A percentile compares a stretch with the other conserved stretches of the same genome.
Evolutionary conservation across 2,797 vertebrate species (phyloP).

Genomic region (Lacerta agilis): DNA sequence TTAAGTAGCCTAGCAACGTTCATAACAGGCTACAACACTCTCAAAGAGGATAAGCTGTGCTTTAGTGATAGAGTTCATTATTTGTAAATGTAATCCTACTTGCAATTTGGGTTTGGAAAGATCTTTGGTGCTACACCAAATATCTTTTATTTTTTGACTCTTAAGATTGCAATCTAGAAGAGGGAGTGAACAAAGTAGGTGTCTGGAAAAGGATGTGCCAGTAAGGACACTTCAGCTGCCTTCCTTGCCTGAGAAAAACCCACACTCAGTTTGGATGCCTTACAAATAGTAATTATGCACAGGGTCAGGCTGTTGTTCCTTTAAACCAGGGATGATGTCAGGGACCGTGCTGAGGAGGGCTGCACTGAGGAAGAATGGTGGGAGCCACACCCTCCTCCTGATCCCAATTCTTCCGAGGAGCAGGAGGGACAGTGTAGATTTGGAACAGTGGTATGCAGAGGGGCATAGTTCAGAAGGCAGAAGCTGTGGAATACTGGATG

Average conservation of each 20-base stretch:
- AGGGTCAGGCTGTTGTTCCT: background rate
- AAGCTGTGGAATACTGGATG: too few relatives aligned
- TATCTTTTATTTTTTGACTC: slow-evolving; percentile 25
- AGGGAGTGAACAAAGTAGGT: background rate
- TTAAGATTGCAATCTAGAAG: background rate
- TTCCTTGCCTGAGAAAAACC: background rate
- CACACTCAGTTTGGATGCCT: background rate
- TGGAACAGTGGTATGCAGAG: too few relatives aligned
- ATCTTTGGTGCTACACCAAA: background rate
- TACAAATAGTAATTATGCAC: background rate
- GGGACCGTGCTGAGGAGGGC: too few relatives aligned
- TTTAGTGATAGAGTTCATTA: slow-evolving; percentile 68
- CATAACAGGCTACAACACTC: slow-evolving; percentile 74
- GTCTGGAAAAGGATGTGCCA: slow-evolving; percentile 3
- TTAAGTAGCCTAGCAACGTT: slow-evolving; percentile 74
- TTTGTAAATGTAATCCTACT: slow-evolving; percentile 61
- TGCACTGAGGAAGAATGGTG: too few relatives aligned
- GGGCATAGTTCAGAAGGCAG: too few relatives aligned
- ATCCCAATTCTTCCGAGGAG: too few relatives aligned
- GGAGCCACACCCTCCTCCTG: too few relatives aligned
- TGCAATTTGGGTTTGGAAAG: slow-evolving; percentile 66
- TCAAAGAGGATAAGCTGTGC: slow-evolving; percentile 57
- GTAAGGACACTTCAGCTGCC: background rate
- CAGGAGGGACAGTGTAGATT: too few relatives aligned
- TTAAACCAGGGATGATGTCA: background rate